Percentiles rank a stretch among this genome's conserved stretches.
These are phyloP conservation scores for Paramormyrops hopkinsi DNA, from an alignment of 2,797 vertebrate genomes.

Conservation along the genomic window DNA sequence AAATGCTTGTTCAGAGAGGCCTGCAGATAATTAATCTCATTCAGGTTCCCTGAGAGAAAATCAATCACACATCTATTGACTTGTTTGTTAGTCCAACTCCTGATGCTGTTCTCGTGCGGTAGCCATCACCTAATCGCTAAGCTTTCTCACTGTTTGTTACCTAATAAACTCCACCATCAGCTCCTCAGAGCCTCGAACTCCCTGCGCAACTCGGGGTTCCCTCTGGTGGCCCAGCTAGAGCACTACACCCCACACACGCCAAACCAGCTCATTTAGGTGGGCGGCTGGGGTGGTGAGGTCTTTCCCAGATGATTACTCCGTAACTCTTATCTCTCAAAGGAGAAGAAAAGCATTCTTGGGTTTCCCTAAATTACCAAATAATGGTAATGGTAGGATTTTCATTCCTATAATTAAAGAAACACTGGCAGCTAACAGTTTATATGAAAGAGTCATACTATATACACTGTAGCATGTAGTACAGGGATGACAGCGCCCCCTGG, in stretches of 20 bases:
- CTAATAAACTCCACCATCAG: slow-evolving; percentile 22
- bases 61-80: slow-evolving; percentile 26
- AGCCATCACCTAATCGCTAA: slow-evolving; percentile 11
- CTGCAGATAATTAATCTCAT: slow-evolving; percentile 27
- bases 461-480: not conserved
- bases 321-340: not conserved
- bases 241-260: slow-evolving; percentile 30
- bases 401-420: not conserved
- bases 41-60: slow-evolving; percentile 28
- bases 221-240: slow-evolving; percentile 39
- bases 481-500: not conserved
- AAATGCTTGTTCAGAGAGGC: not conserved
- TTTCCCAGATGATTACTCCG: not conserved
- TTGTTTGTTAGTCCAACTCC: slow-evolving; percentile 8
- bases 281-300: not conserved
- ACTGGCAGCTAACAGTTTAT: not conserved
- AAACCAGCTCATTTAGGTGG: not conserved
- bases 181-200: not conserved
- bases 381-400: not conserved
- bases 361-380: not conserved
- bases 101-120: not conserved
- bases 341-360: not conserved
- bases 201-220: slow-evolving; percentile 23
- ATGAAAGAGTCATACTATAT: not conserved
- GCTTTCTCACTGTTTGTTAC: not conserved